These are phyloP conservation scores for Varecia variegata DNA, from an alignment of 2,797 vertebrate genomes.

Conservation along the genomic window DNA sequence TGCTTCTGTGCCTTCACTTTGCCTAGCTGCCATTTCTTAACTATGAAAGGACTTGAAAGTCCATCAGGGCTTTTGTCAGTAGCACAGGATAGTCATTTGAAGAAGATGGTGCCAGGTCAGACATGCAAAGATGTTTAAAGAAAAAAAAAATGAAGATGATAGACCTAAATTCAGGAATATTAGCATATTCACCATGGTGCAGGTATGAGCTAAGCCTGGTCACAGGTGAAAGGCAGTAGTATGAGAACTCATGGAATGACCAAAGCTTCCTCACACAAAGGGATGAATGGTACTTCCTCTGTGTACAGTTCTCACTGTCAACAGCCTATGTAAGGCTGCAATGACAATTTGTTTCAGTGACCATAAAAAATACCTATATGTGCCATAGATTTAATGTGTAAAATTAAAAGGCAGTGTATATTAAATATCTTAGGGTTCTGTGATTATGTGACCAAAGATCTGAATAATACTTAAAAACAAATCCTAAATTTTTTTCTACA, in stretches of 20 bases:
- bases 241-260: neutral
- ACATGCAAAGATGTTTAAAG: neutral
- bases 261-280: neutral
- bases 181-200: neutral
- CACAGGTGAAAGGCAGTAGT: neutral
- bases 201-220: neutral
- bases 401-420: neutral
- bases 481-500: neutral
- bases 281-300: neutral
- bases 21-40: constrained; percentile 19
- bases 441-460: constrained; percentile 30
- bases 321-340: neutral
- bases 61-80: neutral
- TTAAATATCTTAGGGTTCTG: constrained; percentile 7
- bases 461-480: neutral
- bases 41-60: neutral
- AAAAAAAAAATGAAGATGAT: neutral
- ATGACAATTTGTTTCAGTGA: neutral
- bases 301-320: neutral
- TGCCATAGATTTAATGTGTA: neutral
- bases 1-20: constrained; percentile 47
- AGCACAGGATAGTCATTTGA: constrained; percentile 31
- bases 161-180: neutral
- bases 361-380: neutral
- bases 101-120: constrained; percentile 9